Evolutionary conservation across 64 coral and sea anemone genomes (phyloP), one percentile per base, ranked within the genome.

Genomic region (Actinia tenebrosa): DNA sequence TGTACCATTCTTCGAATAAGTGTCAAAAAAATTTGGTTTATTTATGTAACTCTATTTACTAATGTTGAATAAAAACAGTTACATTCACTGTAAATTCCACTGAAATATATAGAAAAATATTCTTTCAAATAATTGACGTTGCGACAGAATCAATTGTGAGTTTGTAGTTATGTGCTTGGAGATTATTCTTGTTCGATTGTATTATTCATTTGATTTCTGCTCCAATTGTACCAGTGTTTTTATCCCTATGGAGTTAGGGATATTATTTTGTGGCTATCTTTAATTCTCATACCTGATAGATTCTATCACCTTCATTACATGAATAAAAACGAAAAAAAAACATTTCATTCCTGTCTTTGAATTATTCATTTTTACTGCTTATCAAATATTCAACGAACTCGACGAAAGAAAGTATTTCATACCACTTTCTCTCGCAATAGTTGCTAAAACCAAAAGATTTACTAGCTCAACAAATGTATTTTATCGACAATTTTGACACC

Each of bases 331-430:
- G 42, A 8, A 1, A 75, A 75, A 66, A 43, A 13, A 11, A 26
- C 26, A 75, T 75, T 75, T 75, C 25, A 75, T 75, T 75, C 30
- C 69, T 42, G 8, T 8, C 23, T 30, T 75, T 66, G 69, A 75
- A 75, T 75, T 30, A 75, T 75, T 75, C 42, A 75, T 75, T 75
- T 75, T 66, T 75, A 42, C 69, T 75, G n/a, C 69, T 13, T 75
- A 75, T 75, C 69, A 75, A 75, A 75, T 75, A 75, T 75, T 75
- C 69, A 75, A 30, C 11, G 7, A 66, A 27, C 64, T n/a, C 64
- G 64, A 16, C 18, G 64, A 75, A 42, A 7, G 25, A 30, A 75
- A 30, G 4, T 15, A 75, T 22, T 66, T 66, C 1, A 26, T 8
- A 25, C 69, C 25, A 4, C 69, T 75, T 75, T 30, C 42, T 75